Percentiles rank a stretch among this genome's conserved stretches.
Evolutionary conservation across 2,113 vertebrate genomes (phyloP).

Genomic region (Microtus ochrogaster): DNA sequence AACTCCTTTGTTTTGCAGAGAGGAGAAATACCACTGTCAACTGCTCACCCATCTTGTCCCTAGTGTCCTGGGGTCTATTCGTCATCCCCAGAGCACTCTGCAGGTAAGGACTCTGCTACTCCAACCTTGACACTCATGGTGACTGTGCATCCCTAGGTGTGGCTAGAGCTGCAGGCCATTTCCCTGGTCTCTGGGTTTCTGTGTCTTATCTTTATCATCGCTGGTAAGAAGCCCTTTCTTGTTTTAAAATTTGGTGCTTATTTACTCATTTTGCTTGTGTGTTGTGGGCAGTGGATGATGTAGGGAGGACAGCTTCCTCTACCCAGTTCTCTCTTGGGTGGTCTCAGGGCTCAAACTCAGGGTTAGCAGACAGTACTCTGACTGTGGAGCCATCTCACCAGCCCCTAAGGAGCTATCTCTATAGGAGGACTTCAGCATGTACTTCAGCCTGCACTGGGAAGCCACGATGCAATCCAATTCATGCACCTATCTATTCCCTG

Average conservation of each 20-base stretch:
- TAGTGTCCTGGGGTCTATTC: background rate
- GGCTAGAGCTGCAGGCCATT: background rate
- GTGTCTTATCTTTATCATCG: background rate
- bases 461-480: background rate
- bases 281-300: background rate
- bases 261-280: background rate
- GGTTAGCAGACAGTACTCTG: background rate
- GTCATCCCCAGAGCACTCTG: background rate
- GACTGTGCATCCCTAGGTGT: background rate
- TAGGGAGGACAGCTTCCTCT: background rate
- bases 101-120: background rate
- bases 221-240: background rate
- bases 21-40: background rate
- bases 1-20: slow-evolving; percentile 2
- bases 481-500: background rate
- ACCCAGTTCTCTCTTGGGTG: background rate
- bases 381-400: background rate
- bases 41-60: background rate
- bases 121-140: background rate
- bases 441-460: background rate
- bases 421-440: background rate
- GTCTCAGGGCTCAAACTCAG: background rate
- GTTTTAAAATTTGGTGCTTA: background rate
- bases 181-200: background rate
- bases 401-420: background rate